Evolutionary conservation across 2,797 vertebrate species (phyloP).

Genomic region (Rhodeus uyekii): DNA sequence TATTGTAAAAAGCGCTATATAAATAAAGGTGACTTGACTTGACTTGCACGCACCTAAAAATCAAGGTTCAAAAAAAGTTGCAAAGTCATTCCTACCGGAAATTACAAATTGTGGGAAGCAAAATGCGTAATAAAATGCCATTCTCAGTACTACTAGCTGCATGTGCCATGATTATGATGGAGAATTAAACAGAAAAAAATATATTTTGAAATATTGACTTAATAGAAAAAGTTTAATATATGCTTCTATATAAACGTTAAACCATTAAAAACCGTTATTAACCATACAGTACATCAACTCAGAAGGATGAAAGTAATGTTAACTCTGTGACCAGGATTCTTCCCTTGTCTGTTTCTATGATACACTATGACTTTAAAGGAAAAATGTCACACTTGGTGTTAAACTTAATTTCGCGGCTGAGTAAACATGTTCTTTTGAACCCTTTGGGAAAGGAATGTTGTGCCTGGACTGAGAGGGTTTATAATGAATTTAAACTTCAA

Average conservation of each 20-base stretch:
- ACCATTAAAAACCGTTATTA: background rate
- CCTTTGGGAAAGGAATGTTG: background rate
- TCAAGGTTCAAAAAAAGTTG: background rate
- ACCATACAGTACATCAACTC: background rate
- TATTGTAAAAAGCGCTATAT: no score
- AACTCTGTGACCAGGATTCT: background rate
- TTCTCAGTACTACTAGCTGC: background rate
- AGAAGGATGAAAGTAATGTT: background rate
- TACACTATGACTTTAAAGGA: background rate
- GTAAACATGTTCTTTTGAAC: constrained; percentile 6
- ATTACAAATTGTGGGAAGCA: background rate
- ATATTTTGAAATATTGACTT: no score
- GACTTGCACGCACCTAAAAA: no score
- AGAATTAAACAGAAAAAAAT: background rate
- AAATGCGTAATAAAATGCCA: background rate
- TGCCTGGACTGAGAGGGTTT: background rate
- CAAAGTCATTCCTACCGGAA: background rate
- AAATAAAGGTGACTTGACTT: no score
- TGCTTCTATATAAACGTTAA: background rate
- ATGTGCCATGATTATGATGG: background rate
- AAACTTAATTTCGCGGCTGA: constrained; percentile 50
- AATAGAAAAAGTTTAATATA: background rate
- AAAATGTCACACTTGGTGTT: constrained; percentile 22
- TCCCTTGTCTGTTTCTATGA: background rate
- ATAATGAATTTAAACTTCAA: constrained; percentile 6